Percentiles rank a stretch among this genome's conserved stretches.
Evolutionary conservation across 2,888 invertebrate species (phyloP).

Genomic region (Hybos culiciformis): DNA sequence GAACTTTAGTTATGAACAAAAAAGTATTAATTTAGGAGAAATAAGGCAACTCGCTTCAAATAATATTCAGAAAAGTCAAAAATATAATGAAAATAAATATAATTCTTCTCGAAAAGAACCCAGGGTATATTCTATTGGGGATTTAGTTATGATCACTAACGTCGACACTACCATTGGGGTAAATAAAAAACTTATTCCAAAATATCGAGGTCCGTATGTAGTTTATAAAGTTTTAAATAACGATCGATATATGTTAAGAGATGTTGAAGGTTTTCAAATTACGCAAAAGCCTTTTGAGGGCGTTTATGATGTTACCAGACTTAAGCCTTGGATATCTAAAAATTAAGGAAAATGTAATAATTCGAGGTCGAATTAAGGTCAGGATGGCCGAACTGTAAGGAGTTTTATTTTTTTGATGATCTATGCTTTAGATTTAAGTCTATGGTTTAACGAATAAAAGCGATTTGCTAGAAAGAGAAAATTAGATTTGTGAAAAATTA

Average conservation of each 20-base stretch:
- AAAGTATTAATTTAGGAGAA: background rate
- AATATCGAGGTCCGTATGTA: constrained; percentile 1
- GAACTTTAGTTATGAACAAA: background rate
- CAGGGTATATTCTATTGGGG: constrained; percentile 7
- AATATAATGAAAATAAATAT: constrained; percentile 1
- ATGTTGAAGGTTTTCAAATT: background rate
- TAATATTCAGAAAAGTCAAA: constrained; percentile 2
- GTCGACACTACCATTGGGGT: constrained; percentile 15
- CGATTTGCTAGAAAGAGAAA: too few relatives aligned
- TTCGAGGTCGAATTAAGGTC: too few relatives aligned
- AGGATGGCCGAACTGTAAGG: too few relatives aligned
- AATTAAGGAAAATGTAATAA: too few relatives aligned
- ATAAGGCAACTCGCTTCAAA: background rate
- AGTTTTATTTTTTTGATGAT: too few relatives aligned
- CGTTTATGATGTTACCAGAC: background rate
- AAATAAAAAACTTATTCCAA: constrained; percentile 19
- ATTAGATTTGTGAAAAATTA: too few relatives aligned
- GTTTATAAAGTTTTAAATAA: background rate
- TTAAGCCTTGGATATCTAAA: too few relatives aligned
- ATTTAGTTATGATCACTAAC: constrained; percentile 18
- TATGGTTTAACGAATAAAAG: too few relatives aligned
- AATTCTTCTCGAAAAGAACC: constrained; percentile 1
- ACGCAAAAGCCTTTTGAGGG: background rate
- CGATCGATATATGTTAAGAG: background rate
- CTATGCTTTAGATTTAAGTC: too few relatives aligned